Evolutionary conservation across 2,888 invertebrate species (phyloP), one percentile per base, ranked within the genome.

Genomic region (Volucella inflata): DNA sequence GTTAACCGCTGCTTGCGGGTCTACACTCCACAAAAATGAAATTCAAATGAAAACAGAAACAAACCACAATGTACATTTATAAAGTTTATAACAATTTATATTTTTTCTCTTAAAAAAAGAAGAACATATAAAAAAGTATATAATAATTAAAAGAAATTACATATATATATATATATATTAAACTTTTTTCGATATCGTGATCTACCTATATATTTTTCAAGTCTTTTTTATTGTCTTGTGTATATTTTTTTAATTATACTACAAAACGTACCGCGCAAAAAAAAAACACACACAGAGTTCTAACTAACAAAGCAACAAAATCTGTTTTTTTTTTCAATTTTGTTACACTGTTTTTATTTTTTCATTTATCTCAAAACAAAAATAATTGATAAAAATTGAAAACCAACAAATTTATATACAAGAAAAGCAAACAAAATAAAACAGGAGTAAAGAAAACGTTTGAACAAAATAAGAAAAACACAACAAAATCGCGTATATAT

Each of bases 171-270:
- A 74, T 48, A 42, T 42, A 30, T 6, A 30, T 44, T 53, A 17
- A 44, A 55, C 30, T 51, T 70, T 57, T 80, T 80, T 80, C 80
- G 70, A 80, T 80, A 84, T 59, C 84, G 84, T 84, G 84, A 84
- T 84, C 80, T n/a, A n/a, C n/a, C n/a, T 80, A 77, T 77, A 82
- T 82, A 68, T 84, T 71, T 83, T 84, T 76, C 80, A 80, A 80
- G 70, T 80, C 75, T 84, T 80, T 84, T 84, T 84, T 80, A 80
- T 80, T 80, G 70, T 74, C 9, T 50, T 44, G 11, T 60, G 68
- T 79, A 75, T 70, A 30, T 30, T 30, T 30, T 84, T 80, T 80
- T 59, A 53, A 70, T 76, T 77, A 62, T 51, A 40, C 14, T 48
- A 67, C 16, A 44, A 65, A 53, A 51, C 60, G 60, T 67, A 53